Evolutionary conservation across 1,140 invertebrate genomes (phyloP), one percentile per base, ranked within the genome.

Genomic region (Drosophila serrata): DNA sequence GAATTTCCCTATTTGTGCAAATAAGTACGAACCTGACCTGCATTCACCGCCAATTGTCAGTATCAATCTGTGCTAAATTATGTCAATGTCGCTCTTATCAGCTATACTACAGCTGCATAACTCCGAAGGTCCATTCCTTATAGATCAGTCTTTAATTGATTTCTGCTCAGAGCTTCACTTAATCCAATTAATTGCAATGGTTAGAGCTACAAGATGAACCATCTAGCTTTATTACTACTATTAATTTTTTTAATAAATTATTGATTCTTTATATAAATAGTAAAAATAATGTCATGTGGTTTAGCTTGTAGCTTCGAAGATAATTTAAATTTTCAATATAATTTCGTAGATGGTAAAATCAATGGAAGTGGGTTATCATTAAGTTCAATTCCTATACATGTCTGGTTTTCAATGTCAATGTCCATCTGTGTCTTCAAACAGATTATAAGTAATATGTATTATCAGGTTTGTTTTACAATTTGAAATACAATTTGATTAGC

Each of bases 11-110:
- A 3, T 33, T 35, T 35, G 15, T 15, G 33, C 42, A 6, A 8
- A 45, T 15, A 24, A 22, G 1, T 42, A 19, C n/a, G 64, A 58
- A 40, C 68, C 68, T 72, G 68, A 72, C 68, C 68, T 72, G 68
- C 68, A 70, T 40, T 70, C 29, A 5, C 19, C 4, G 22, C 13
- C 19, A 58, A 31, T 11, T 40, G 13, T 22, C 37, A 42, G 15
- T 43, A 31, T 17, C 37, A 17, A 33, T 33, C 11, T 42, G n/a
- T 15, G 12, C 12, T 27, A 68, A 72, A 70, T n/a, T 72, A 22
- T 40, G 68, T 35, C 68, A 70, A 72, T 72, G 68, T 12, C 9
- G 11, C 27, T 72, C 51, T 70, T 72, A 72, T 72, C 65, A 70
- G 42, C 7, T 22, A 1, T 8, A 15, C 5, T 35, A 5, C 0